phyloP scores from a whole-genome alignment of 1,140 invertebrate genomes.

The Coelopa frigida region DNA sequence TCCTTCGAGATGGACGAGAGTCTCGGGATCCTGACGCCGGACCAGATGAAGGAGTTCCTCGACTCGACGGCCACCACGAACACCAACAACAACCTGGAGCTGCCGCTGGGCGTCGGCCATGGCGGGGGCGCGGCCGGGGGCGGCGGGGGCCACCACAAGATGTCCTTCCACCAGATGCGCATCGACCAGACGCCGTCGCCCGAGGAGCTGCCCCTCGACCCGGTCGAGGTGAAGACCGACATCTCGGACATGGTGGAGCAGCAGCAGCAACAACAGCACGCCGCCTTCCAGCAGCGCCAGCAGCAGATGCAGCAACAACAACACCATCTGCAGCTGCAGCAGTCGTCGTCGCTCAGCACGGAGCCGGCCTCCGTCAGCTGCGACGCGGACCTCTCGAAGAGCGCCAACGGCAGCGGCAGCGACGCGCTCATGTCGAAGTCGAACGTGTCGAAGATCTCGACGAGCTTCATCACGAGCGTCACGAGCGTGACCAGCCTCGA shows the following conservation, averaged over 20 bases:
- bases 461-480: conserved; percentile 72
- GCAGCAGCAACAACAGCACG: conserved; percentile 11
- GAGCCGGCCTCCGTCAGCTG: conserved; percentile 23
- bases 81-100: conserved; percentile 54
- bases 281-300: conserved; percentile 21
- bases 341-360: conserved; percentile 27
- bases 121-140: conserved; percentile 8
- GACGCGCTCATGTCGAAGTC: conserved; percentile 49
- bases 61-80: conserved; percentile 34
- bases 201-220: conserved; percentile 72
- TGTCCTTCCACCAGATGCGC: conserved; percentile 43
- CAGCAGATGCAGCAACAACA: conserved; percentile 13
- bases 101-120: conserved; percentile 40
- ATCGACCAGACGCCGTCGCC: conserved; percentile 71
- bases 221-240: conserved; percentile 50
- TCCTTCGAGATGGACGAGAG: conserved; percentile 71
- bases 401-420: too few relatives aligned
- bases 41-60: conserved; percentile 64
- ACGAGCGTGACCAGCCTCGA: conserved; percentile 80
- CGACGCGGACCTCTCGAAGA: conserved; percentile 49
- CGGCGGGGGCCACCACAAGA: conserved; percentile 16
- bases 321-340: neutral
- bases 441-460: conserved; percentile 51
- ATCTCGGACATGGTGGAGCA: conserved; percentile 44
- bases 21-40: conserved; percentile 74